These are phyloP conservation scores for Anser brachyrhynchus DNA, from an alignment of 2,113 vertebrate genomes.

Conservation along the genomic window DNA sequence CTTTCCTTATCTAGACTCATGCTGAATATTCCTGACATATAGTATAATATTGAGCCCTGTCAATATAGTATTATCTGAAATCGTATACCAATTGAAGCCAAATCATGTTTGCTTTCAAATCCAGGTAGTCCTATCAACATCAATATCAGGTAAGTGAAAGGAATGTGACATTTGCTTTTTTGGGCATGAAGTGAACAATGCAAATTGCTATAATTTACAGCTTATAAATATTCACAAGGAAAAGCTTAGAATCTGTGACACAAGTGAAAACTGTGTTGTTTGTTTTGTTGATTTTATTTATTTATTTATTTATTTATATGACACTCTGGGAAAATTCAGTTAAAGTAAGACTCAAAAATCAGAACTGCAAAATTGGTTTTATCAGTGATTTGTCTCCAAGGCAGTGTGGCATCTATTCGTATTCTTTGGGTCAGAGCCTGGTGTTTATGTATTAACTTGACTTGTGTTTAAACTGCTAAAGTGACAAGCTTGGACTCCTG, in stretches of 20 bases:
- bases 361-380: background rate
- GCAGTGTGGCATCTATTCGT: background rate
- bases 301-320: background rate
- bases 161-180: background rate
- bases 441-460: background rate
- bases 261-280: background rate
- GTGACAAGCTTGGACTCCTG: background rate
- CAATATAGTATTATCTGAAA: background rate
- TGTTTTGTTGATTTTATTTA: background rate
- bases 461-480: background rate
- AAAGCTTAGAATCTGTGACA: background rate
- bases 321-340: background rate
- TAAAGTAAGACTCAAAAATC: background rate
- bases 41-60: background rate
- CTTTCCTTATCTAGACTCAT: background rate
- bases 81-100: background rate
- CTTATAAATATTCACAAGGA: slow-evolving; percentile 14
- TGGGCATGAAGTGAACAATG: slow-evolving; percentile 22
- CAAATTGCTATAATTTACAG: slow-evolving; percentile 6
- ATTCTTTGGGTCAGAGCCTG: background rate
- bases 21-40: background rate
- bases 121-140: background rate
- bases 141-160: background rate
- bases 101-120: slow-evolving; percentile 12
- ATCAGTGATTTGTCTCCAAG: background rate